Conservation (phyloP, 2,888 invertebrate species). For the Trachelus tabidus region DNA sequence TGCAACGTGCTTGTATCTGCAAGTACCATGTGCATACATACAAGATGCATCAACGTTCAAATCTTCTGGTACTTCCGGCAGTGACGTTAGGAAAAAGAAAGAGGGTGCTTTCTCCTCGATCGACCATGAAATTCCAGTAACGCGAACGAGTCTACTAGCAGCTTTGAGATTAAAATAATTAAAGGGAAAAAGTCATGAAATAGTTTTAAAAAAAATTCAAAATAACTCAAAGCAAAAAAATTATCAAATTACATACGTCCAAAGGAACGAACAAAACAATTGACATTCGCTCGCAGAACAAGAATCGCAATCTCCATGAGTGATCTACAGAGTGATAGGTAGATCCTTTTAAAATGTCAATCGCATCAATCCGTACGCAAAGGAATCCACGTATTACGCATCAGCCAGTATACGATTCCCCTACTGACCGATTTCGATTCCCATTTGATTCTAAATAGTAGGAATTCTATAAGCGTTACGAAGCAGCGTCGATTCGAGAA, state of each 20-base stretch:
- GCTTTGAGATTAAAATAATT: background rate
- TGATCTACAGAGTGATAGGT: background rate
- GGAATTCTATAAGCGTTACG: constrained; percentile 15
- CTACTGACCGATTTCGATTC: constrained; percentile 4
- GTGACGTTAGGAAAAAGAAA: background rate
- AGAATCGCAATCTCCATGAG: background rate
- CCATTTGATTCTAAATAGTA: constrained; percentile 12
- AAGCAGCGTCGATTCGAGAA: background rate
- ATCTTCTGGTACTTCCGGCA: background rate
- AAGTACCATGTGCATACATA: background rate
- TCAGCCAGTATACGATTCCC: background rate
- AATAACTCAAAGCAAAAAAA: background rate
- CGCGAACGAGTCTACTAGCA: background rate
- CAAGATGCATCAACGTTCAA: background rate
- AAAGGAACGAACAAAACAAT: background rate
- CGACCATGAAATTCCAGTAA: background rate
- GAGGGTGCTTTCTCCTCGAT: background rate
- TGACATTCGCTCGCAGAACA: background rate
- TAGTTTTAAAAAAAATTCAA: background rate
- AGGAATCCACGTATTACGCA: background rate
- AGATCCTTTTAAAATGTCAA: background rate
- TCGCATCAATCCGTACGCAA: background rate
- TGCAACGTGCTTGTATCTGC: background rate
- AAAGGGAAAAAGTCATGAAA: too few species aligned
- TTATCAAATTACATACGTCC: background rate